Base-by-base conservation (phyloP, 2,888 invertebrate species). In the Synergus japonicus region DNA sequence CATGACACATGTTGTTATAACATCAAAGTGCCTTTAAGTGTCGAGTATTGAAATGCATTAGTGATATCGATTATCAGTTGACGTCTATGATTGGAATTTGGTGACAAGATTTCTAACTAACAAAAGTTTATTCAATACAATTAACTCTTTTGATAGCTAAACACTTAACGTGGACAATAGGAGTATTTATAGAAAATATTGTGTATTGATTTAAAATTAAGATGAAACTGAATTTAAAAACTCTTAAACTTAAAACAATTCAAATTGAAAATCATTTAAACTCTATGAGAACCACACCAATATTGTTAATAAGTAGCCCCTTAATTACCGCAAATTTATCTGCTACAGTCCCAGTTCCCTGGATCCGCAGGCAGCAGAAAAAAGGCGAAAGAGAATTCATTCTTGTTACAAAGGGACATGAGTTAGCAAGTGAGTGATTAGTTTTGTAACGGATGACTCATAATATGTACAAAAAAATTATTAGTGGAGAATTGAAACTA, bases 261-360 rank as follows among this genome's bases (percentile, higher is more conserved):
- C 37, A 37, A 5, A 37, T 2, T 12, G 5, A 54, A 54, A 41
- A 73, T 41, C 10, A 54, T 73, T 54, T 12, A n/a, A 49, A 37
- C n/a, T 12, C n/a, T 37, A 41, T 15, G 12, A 54, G 13, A 54
- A 76, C 44, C 66, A 76, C 76, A 76, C 66, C 76, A 79, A 73
- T 73, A 73, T 76, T 65, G 15, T 76, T 76, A 79, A 76, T 76
- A 65, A 76, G 22, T 69, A 18, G 37, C 67, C 60, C 60, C 67
- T 76, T 90, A 89, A 89, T 91, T 91, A 91, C 91, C 91, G 91
- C 91, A 89, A 91, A 91, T 88, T 91, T 91, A 86, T 91, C 91
- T 85, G 88, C 87, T 83, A 87, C 83, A 87, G 80, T 89, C 84
- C 90, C 90, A 86, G 87, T 82, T 84, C 87, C 88, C 90, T 90